These are phyloP conservation scores for Donacobius atricapilla DNA, from an alignment of 2,113 vertebrate genomes.

Conservation along the genomic window DNA sequence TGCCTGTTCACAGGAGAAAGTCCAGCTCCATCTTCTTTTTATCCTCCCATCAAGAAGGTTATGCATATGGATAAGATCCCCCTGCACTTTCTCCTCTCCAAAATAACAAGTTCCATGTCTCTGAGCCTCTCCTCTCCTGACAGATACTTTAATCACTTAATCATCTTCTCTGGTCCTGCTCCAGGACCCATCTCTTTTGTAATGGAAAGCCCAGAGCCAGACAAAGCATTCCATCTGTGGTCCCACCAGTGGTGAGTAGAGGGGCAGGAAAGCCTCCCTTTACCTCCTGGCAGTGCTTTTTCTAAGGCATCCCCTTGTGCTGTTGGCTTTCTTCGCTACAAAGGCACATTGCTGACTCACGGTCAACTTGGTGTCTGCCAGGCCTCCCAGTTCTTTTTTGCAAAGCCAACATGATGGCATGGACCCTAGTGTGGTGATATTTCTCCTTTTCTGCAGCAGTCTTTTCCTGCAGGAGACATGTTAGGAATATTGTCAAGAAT, in stretches of 20 bases:
- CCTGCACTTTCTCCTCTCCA: neutral
- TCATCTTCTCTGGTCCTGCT: neutral
- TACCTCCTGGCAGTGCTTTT: neutral
- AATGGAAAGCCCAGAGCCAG: neutral
- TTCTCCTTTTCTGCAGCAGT: neutral
- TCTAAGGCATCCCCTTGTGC: neutral
- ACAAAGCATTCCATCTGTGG: neutral
- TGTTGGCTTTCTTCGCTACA: neutral
- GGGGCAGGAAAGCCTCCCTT: neutral
- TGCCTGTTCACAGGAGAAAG: neutral
- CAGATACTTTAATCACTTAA: neutral
- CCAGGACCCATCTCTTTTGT: neutral
- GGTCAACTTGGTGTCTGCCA: neutral
- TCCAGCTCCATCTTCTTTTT: neutral
- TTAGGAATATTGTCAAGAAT: neutral
- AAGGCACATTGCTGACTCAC: neutral
- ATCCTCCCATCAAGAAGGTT: neutral
- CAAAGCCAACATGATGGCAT: neutral
- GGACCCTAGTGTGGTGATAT: neutral
- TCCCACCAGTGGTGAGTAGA: neutral
- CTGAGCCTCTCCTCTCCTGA: neutral
- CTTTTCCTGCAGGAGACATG: neutral
- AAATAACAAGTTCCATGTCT: neutral
- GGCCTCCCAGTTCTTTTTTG: neutral
- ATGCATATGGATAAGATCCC: neutral